phyloP scores from a whole-genome alignment of 2,797 vertebrate genomes.

The Otolemur crassicaudatus region DNA sequence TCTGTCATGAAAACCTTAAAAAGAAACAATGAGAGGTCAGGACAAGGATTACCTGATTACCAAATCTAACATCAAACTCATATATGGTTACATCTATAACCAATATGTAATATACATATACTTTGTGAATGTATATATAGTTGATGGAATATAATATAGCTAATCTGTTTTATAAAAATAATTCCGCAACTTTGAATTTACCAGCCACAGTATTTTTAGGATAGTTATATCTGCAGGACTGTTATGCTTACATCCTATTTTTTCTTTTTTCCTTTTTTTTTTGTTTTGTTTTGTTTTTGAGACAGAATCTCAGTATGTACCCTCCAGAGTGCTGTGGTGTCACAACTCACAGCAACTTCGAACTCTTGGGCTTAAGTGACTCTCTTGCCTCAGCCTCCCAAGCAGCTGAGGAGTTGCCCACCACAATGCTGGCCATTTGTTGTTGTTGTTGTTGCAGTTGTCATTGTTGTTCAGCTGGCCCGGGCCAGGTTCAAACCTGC shows the following conservation, averaged over 20 bases:
- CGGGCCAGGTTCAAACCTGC: no score
- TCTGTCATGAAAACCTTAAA: background rate
- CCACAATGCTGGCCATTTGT: no score
- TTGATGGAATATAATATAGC: background rate
- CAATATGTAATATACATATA: background rate
- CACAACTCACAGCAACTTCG: no score
- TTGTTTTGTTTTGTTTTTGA: no score
- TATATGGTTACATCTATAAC: background rate
- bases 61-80: background rate
- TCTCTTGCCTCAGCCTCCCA: no score
- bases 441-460: no score
- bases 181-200: background rate
- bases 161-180: background rate
- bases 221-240: background rate
- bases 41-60: background rate
- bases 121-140: background rate
- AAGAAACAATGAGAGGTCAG: background rate
- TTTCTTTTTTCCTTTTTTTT: no score
- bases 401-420: no score
- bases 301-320: no score
- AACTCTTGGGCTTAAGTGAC: no score
- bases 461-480: no score
- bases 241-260: background rate
- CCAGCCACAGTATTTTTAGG: background rate
- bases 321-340: no score